These are phyloP conservation scores for Nineta flava DNA, from an alignment of 2,888 invertebrate species.

Conservation along the genomic window DNA sequence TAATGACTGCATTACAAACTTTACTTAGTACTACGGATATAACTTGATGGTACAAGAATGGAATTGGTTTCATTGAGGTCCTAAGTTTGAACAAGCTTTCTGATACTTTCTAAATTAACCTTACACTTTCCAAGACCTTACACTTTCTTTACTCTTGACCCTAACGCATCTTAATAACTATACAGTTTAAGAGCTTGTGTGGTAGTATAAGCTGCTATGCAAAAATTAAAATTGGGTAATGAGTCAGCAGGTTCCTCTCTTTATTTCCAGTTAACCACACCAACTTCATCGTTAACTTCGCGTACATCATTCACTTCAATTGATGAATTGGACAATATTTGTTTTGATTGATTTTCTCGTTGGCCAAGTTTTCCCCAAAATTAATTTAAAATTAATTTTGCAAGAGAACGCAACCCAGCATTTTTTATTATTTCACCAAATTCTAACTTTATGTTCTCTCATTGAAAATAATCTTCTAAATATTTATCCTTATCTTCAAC, in stretches of 20 bases:
- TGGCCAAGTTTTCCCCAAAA: slow-evolving; percentile 14
- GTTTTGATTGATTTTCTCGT: slow-evolving; percentile 11
- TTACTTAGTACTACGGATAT: too few relatives aligned
- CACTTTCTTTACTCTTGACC: slow-evolving; percentile 15
- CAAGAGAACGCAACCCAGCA: slow-evolving; percentile 10
- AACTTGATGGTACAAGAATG: too few relatives aligned
- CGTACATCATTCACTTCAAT: slow-evolving; percentile 11
- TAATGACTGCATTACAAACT: too few relatives aligned
- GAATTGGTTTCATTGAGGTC: too few relatives aligned
- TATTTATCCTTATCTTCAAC: slow-evolving; percentile 10
- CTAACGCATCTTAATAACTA: slow-evolving; percentile 17
- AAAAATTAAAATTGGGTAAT: slow-evolving; percentile 15
- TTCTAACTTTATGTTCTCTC: slow-evolving; percentile 10
- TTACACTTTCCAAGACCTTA: too few relatives aligned
- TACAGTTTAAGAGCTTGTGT: slow-evolving; percentile 20
- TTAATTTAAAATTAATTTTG: slow-evolving; percentile 15
- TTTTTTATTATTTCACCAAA: slow-evolving; percentile 9
- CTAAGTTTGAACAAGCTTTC: too few relatives aligned
- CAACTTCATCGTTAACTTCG: slow-evolving; percentile 11
- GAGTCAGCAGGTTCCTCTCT: slow-evolving; percentile 11
- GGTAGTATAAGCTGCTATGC: slow-evolving; percentile 23
- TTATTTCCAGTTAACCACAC: slow-evolving; percentile 14
- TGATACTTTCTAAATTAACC: too few relatives aligned
- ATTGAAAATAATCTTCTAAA: slow-evolving; percentile 9
- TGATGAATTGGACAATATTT: slow-evolving; percentile 11